Conservation (phyloP, 2,113 vertebrate species). For the Ranitomeya variabilis region DNA sequence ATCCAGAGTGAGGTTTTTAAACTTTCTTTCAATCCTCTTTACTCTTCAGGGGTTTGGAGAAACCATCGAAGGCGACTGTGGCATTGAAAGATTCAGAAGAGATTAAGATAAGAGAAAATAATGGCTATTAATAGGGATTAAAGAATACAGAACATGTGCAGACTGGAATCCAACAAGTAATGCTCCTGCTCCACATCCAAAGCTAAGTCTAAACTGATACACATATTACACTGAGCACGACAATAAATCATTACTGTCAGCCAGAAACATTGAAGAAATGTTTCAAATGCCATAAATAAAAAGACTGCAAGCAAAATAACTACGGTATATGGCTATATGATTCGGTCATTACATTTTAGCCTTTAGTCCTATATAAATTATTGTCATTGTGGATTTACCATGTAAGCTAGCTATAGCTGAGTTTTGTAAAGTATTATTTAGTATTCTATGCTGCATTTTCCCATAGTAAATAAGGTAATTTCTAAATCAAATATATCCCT, state of each 20-base stretch:
- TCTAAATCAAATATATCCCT: neutral
- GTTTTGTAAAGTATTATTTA: neutral
- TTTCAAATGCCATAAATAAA: constrained; percentile 2
- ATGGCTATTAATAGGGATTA: constrained; percentile 48
- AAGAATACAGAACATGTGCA: constrained; percentile 19
- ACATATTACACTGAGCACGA: neutral
- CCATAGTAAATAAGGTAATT: neutral
- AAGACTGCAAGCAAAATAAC: neutral
- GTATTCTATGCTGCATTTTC: neutral
- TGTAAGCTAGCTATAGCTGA: neutral
- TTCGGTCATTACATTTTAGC: neutral
- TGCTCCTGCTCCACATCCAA: neutral
- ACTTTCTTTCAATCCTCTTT: constrained; percentile 26
- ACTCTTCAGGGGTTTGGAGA: constrained; percentile 29
- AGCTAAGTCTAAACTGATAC: constrained; percentile 26
- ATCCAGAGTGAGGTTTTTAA: constrained; percentile 2
- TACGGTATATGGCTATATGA: neutral
- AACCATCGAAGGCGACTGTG: neutral
- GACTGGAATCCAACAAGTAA: constrained; percentile 22
- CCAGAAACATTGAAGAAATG: too few species aligned
- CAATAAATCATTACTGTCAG: constrained; percentile 45
- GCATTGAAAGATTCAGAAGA: constrained; percentile 20
- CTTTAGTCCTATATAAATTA: neutral
- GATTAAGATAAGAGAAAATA: constrained; percentile 39
- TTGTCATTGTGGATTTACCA: neutral